These are phyloP conservation scores for Caerostris darwini DNA, from an alignment of 1,140 invertebrate species.

Conservation along the genomic window DNA sequence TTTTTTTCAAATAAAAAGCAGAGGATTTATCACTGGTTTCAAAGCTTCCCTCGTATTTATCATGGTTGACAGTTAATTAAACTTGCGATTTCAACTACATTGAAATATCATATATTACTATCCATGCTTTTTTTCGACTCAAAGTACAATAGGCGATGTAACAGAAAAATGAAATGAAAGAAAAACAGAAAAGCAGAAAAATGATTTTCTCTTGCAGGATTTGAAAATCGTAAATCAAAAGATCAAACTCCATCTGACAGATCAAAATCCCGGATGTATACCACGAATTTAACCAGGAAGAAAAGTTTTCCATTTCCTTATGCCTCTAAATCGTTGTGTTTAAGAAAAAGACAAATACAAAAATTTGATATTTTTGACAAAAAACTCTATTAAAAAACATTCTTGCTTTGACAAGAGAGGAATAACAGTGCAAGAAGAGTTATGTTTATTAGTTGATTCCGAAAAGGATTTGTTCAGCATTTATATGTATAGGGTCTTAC, in stretches of 20 bases:
- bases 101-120: neutral
- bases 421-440: neutral
- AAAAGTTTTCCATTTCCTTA: neutral
- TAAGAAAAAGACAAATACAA: neutral
- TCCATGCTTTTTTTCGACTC: neutral
- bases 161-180: neutral
- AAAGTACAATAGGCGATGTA: neutral
- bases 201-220: conserved; percentile 18
- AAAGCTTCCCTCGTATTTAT: neutral
- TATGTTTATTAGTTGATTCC: neutral
- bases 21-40: neutral
- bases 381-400: neutral
- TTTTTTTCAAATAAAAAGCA: neutral
- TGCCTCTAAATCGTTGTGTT: neutral
- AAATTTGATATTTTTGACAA: neutral
- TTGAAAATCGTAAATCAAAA: conserved; percentile 39
- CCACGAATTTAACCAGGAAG: conserved; percentile 12
- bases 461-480: neutral
- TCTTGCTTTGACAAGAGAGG: neutral
- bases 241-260: conserved; percentile 16
- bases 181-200: neutral
- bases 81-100: neutral
- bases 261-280: conserved; percentile 20
- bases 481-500: too few species aligned
- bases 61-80: neutral